Evolutionary conservation across 2,113 vertebrate species (phyloP).

Genomic region (Rattus rattus): DNA sequence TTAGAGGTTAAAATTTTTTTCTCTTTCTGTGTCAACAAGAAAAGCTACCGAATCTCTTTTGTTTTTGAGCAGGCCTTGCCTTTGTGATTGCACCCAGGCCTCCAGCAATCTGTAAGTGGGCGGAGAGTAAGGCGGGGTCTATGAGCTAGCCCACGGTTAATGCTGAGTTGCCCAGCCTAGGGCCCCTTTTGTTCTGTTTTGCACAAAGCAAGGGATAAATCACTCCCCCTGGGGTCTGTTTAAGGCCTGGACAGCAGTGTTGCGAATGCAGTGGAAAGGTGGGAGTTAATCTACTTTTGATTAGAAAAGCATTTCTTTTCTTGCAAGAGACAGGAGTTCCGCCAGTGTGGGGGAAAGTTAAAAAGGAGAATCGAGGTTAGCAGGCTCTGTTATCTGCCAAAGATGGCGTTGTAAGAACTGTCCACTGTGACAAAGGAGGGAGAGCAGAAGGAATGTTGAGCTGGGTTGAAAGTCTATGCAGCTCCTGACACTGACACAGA

Average conservation of each 20-base stretch:
- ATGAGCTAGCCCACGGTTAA: neutral
- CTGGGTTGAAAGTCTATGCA: neutral
- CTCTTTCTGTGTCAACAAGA: slow-evolving; percentile 56
- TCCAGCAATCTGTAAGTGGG: slow-evolving; percentile 67
- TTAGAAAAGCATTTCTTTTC: slow-evolving; percentile 71
- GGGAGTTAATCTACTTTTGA: slow-evolving; percentile 79
- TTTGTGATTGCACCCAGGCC: slow-evolving; percentile 27
- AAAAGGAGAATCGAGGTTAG: neutral
- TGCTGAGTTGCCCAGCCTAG: slow-evolving; percentile 18
- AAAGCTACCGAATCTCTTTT: slow-evolving; percentile 33
- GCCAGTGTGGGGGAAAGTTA: neutral
- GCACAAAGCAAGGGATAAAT: slow-evolving; percentile 60
- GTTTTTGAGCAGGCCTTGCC: slow-evolving; percentile 54
- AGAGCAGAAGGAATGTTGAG: rapidly evolving
- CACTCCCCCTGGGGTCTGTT: slow-evolving; percentile 52
- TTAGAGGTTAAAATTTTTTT: neutral
- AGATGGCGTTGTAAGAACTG: neutral
- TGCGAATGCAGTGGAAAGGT: slow-evolving; percentile 67
- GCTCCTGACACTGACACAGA: neutral
- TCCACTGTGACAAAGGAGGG: neutral
- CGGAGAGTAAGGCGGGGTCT: neutral
- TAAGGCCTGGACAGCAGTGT: slow-evolving; percentile 42
- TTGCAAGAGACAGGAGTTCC: neutral
- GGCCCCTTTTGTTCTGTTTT: slow-evolving; percentile 64
- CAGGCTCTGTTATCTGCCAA: slow-evolving; percentile 6